A percentile compares a stretch with the other conserved stretches of the same genome.
Conservation (phyloP, 1,140 invertebrate genomes). For the Diploscapter pachys region DNA sequence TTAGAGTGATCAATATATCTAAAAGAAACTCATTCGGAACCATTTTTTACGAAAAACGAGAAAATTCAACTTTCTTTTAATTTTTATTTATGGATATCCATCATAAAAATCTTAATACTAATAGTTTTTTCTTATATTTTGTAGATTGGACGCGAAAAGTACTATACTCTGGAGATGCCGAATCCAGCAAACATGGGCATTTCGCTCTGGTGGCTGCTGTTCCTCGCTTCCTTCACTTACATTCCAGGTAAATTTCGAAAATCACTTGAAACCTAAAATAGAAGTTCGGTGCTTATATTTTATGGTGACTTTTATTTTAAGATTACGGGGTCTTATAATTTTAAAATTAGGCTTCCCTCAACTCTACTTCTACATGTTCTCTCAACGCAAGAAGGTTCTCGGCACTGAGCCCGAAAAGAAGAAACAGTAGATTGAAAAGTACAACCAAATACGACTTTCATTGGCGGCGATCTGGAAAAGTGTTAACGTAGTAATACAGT, state of each 20-base stretch:
- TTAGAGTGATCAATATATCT: no score
- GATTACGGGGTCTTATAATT: neutral
- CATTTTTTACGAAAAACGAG: no score
- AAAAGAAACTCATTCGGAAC: no score
- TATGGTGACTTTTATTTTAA: neutral
- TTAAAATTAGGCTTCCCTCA: slow-evolving; percentile 72
- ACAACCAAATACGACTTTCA: no score
- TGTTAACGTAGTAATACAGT: no score
- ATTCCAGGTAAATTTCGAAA: slow-evolving; percentile 69
- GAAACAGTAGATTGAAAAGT: neutral
- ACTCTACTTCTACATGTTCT: slow-evolving; percentile 79
- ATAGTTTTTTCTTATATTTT: neutral
- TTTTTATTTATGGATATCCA: no score
- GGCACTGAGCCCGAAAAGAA: slow-evolving; percentile 38
- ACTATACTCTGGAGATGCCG: slow-evolving; percentile 76
- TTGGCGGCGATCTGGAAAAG: no score
- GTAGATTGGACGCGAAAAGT: slow-evolving; percentile 62
- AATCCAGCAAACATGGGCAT: slow-evolving; percentile 82
- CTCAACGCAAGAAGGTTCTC: slow-evolving; percentile 79
- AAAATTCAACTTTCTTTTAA: no score
- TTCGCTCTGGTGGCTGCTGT: slow-evolving; percentile 75
- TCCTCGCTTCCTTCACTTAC: slow-evolving; percentile 76
- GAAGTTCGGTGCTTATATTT: neutral
- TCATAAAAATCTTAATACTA: neutral
- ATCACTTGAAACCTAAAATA: neutral